Evolutionary conservation across 2,888 invertebrate species (phyloP).

Genomic region (Tachina lurida): DNA sequence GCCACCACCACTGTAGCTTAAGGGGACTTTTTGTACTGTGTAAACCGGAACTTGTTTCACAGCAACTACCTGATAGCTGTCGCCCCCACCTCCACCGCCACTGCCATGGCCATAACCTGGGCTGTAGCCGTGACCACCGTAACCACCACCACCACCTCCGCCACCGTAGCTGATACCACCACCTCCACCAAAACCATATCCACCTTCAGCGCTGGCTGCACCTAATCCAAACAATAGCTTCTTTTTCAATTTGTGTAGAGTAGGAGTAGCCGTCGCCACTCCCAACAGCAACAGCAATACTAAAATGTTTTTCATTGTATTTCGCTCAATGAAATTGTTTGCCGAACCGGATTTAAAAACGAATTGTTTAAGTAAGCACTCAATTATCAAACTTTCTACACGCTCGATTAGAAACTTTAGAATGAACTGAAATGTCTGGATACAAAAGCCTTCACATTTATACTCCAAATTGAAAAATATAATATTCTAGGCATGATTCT

Average conservation of each 20-base stretch:
- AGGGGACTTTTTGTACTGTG: slow-evolving; percentile 58
- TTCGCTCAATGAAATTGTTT: neutral
- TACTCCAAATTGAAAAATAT: slow-evolving; percentile 63
- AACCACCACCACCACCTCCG: slow-evolving; percentile 55
- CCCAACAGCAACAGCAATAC: slow-evolving; percentile 45
- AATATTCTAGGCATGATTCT: slow-evolving; percentile 66
- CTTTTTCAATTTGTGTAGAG: slow-evolving; percentile 69
- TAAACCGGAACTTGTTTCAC: slow-evolving; percentile 68
- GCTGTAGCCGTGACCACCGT: slow-evolving; percentile 35
- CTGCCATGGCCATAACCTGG: slow-evolving; percentile 52
- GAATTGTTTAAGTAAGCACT: neutral
- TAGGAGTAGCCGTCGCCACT: slow-evolving; percentile 66
- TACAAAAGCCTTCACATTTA: slow-evolving; percentile 65
- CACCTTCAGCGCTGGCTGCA: slow-evolving; percentile 51
- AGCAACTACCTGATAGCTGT: slow-evolving; percentile 54
- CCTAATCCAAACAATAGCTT: slow-evolving; percentile 64
- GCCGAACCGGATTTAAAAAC: slow-evolving; percentile 50
- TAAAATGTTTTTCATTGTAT: slow-evolving; percentile 55
- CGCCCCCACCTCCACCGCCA: slow-evolving; percentile 64
- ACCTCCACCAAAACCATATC: slow-evolving; percentile 46
- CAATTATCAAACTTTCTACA: slow-evolving; percentile 15
- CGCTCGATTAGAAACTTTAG: slow-evolving; percentile 62
- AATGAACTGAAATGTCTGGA: slow-evolving; percentile 65
- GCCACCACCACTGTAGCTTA: slow-evolving; percentile 56
- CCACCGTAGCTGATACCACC: slow-evolving; percentile 13